Conservation (phyloP, 2,888 invertebrate species). For the Synergus itoensis region DNA sequence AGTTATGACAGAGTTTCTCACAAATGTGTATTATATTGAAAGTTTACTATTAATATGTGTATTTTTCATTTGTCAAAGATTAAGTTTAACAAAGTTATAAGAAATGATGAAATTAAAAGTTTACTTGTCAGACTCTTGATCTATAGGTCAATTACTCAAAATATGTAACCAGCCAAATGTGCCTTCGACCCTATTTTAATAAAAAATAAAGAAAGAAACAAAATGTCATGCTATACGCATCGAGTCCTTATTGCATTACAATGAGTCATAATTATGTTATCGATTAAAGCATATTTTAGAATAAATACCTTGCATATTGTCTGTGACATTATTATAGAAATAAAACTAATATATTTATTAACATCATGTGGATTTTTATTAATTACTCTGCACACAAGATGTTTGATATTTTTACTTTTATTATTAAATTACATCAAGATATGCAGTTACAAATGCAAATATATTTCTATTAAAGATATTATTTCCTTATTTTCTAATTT, state of each 20-base stretch:
- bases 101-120: constrained; percentile 16
- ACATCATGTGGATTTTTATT: constrained; percentile 44
- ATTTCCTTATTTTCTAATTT: too few relatives aligned
- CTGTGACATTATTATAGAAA: constrained; percentile 70
- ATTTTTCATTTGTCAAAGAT: background rate
- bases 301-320: constrained; percentile 66
- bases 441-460: background rate
- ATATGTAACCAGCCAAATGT: constrained; percentile 60
- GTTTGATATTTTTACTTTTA: background rate
- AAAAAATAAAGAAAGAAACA: background rate
- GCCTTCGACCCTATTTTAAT: constrained; percentile 61
- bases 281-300: constrained; percentile 60
- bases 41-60: constrained; percentile 18
- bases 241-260: constrained; percentile 56
- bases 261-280: constrained; percentile 60
- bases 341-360: constrained; percentile 76
- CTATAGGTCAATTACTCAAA: constrained; percentile 54
- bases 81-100: background rate
- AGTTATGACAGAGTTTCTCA: constrained; percentile 18
- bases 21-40: constrained; percentile 21
- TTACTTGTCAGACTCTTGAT: background rate
- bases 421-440: background rate
- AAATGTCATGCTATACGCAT: constrained; percentile 44
- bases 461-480: too few relatives aligned
- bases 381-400: background rate